A percentile compares a stretch with the other conserved stretches of the same genome.
phyloP scores from a whole-genome alignment of 37 sponge, comb jelly and placozoan species.

The Mnemiopsis leidyi region DNA sequence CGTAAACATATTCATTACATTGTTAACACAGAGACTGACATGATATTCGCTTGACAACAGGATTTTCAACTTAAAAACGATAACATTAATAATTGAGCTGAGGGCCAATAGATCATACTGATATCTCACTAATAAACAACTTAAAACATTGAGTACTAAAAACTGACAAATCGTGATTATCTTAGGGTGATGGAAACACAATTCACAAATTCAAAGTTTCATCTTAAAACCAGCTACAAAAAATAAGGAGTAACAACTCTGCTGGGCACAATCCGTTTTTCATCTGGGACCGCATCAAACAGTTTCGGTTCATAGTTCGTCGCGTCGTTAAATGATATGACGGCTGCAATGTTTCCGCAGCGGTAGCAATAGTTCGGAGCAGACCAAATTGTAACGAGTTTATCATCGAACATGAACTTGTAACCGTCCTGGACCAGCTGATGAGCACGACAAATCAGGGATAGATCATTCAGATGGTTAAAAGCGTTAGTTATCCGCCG shows the following conservation, averaged over 20 bases:
- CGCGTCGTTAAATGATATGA: constrained; percentile 72
- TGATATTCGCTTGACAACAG: too few species aligned
- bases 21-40: not conserved
- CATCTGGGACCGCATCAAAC: constrained; percentile 92
- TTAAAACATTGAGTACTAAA: too few species aligned
- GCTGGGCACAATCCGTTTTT: constrained; percentile 82
- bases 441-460: constrained; percentile 96
- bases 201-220: too few species aligned
- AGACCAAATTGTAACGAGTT: constrained; percentile 97
- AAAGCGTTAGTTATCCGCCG: constrained; percentile 90
- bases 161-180: too few species aligned
- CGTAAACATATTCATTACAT: not conserved
- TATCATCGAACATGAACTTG: constrained; percentile 97
- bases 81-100: too few species aligned
- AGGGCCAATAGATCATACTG: too few species aligned
- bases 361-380: constrained; percentile 99
- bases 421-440: constrained; percentile 98
- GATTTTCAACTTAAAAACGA: too few species aligned
- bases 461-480: constrained; percentile 89
- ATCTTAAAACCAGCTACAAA: constrained; percentile 72
- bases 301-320: constrained; percentile 77
- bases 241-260: constrained; percentile 94
- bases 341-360: constrained; percentile 97
- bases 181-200: too few species aligned
- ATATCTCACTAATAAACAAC: too few species aligned